phyloP scores from a whole-genome alignment of 1,140 invertebrate species.

The Whitmania pigra region DNA sequence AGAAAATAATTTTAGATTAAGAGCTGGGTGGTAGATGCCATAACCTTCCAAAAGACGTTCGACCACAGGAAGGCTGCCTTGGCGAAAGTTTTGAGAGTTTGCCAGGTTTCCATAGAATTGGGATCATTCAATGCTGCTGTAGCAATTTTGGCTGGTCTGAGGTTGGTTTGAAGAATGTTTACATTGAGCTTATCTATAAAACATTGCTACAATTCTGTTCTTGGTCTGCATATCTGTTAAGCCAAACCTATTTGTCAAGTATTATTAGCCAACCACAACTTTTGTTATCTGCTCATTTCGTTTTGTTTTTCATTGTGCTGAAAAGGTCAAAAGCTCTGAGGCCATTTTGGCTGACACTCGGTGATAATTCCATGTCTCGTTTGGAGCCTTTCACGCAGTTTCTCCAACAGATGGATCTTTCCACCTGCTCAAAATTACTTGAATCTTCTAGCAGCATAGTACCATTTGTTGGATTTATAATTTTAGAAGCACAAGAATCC shows the following conservation, averaged over 20 bases:
- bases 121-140: slow-evolving; percentile 5
- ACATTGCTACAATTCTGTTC: too few species aligned
- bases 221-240: too few species aligned
- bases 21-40: not conserved
- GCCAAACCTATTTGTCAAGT: too few species aligned
- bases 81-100: not conserved
- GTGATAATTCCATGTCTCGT: not conserved
- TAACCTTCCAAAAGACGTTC: not conserved
- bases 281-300: not conserved
- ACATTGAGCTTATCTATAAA: not conserved
- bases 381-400: not conserved
- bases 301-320: not conserved
- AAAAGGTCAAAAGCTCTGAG: slow-evolving; percentile 1
- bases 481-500: not conserved
- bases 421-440: not conserved
- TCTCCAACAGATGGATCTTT: not conserved
- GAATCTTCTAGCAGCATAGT: not conserved
- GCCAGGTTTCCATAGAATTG: not conserved
- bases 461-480: not conserved
- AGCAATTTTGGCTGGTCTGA: not conserved
- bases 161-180: slow-evolving; percentile 1
- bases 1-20: not conserved
- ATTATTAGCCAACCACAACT: not conserved
- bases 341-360: slow-evolving; percentile 1
- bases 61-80: not conserved